Conservation (phyloP, 2,797 vertebrate genomes). For the Naso thynnoides region DNA sequence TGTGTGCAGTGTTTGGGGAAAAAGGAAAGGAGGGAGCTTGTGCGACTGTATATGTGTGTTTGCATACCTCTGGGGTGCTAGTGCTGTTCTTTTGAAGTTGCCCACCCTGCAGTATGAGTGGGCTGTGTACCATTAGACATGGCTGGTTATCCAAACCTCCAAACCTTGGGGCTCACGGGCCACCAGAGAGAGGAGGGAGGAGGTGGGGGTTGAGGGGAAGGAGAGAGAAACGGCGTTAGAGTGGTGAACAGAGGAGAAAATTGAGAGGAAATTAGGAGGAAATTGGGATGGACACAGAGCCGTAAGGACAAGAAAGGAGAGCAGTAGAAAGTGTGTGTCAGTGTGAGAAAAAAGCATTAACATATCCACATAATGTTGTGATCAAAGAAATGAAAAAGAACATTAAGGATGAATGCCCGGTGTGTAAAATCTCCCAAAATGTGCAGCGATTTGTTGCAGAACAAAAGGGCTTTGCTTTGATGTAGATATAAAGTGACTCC, state of each 20-base stretch:
- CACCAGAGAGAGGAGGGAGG: conserved; percentile 59
- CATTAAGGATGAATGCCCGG: conserved; percentile 19
- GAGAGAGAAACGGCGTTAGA: background rate
- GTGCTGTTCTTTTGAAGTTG: conserved; percentile 83
- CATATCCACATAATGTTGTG: conserved; percentile 24
- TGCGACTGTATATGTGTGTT: conserved; percentile 55
- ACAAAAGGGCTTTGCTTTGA: conserved; percentile 53
- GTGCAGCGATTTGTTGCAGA: conserved; percentile 21
- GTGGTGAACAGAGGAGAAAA: conserved; percentile 34
- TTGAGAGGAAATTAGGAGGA: conserved; percentile 55
- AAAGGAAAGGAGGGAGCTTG: conserved; percentile 28
- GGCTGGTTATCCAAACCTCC: conserved; percentile 77
- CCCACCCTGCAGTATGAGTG: conserved; percentile 78
- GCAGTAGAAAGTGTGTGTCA: conserved; percentile 15
- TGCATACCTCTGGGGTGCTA: conserved; percentile 72
- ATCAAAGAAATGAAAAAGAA: conserved; percentile 37
- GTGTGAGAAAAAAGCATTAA: conserved; percentile 12
- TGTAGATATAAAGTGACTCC: conserved; percentile 22
- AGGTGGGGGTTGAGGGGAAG: background rate
- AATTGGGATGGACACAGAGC: conserved; percentile 59
- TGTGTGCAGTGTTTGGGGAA: conserved; percentile 25
- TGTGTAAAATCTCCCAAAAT: conserved; percentile 16
- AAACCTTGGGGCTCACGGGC: conserved; percentile 72
- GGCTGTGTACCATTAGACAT: conserved; percentile 83
- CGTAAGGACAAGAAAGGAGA: conserved; percentile 36